Conservation (phyloP, 2,888 invertebrate genomes). For the Bedellia somnulentella region DNA sequence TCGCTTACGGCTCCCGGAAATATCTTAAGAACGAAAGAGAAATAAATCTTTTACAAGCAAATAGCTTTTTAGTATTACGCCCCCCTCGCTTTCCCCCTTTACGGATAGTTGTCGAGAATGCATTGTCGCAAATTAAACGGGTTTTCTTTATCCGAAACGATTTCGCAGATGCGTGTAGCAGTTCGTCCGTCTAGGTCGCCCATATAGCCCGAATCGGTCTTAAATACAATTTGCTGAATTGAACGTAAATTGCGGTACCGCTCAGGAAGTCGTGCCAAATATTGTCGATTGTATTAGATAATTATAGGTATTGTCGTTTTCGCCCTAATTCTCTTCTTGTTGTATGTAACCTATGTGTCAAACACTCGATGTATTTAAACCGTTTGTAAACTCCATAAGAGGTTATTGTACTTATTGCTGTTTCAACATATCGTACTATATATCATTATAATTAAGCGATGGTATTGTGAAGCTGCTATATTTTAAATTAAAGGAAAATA, state of each 20-base stretch:
- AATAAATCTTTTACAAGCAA: constrained; percentile 51
- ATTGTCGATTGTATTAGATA: constrained; percentile 24
- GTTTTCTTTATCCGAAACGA: constrained; percentile 24
- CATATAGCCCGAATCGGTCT: constrained; percentile 48
- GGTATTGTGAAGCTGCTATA: constrained; percentile 59
- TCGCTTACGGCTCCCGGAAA: constrained; percentile 45
- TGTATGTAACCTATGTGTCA: constrained; percentile 50
- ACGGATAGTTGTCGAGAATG: constrained; percentile 41
- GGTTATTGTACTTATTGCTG: constrained; percentile 54
- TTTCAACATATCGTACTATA: constrained; percentile 55
- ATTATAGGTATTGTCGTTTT: constrained; percentile 27
- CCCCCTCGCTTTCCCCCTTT: constrained; percentile 23
- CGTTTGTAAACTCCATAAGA: too few relatives aligned
- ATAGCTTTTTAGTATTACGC: constrained; percentile 47
- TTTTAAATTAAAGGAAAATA: constrained; percentile 61
- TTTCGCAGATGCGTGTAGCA: constrained; percentile 44
- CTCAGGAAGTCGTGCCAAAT: constrained; percentile 55
- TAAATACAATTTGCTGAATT: constrained; percentile 14
- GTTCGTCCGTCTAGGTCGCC: constrained; percentile 54
- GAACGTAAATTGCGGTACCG: constrained; percentile 40
- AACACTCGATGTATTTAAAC: too few relatives aligned
- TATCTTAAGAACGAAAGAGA: constrained; percentile 27
- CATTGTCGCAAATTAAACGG: constrained; percentile 37
- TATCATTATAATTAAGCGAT: constrained; percentile 50
- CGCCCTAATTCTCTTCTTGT: constrained; percentile 32